Percentiles rank a stretch among this genome's conserved stretches.
These are phyloP conservation scores for Cheilosia pagana DNA, from an alignment of 2,888 invertebrate species.

Conservation along the genomic window DNA sequence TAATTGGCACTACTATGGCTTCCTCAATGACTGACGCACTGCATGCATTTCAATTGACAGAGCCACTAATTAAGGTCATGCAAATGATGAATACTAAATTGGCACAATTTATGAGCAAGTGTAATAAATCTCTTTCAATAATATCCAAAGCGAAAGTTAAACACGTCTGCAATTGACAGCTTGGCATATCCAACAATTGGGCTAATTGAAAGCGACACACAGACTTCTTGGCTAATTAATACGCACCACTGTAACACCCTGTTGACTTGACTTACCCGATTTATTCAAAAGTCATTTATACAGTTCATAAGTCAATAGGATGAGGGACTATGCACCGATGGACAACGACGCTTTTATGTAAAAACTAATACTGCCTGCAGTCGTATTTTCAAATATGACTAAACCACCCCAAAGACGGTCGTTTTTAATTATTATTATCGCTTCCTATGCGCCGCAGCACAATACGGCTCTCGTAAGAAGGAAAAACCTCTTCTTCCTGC, in stretches of 20 bases:
- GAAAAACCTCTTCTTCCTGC: conserved; percentile 39
- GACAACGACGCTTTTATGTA: too few relatives aligned
- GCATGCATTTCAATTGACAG: conserved; percentile 2
- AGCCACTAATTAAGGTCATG: conserved; percentile 26
- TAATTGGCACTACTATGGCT: background rate
- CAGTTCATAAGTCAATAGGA: conserved; percentile 13
- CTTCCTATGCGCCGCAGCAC: conserved; percentile 7
- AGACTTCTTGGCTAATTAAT: conserved; percentile 17
- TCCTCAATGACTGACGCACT: background rate
- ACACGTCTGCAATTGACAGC: conserved; percentile 23
- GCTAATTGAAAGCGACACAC: conserved; percentile 40
- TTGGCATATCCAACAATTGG: conserved; percentile 14
- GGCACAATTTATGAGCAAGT: background rate
- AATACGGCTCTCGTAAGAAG: conserved; percentile 1
- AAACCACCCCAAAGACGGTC: conserved; percentile 28
- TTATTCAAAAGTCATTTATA: background rate
- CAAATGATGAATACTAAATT: conserved; percentile 1
- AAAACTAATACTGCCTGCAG: background rate
- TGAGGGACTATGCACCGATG: too few relatives aligned
- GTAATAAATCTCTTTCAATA: background rate
- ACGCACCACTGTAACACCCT: background rate
- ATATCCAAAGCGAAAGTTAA: background rate
- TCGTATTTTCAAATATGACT: background rate
- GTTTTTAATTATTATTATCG: conserved; percentile 49
- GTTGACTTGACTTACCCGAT: background rate